Evolutionary conservation across 2,888 invertebrate genomes (phyloP).

Genomic region (Cetonia aurata): DNA sequence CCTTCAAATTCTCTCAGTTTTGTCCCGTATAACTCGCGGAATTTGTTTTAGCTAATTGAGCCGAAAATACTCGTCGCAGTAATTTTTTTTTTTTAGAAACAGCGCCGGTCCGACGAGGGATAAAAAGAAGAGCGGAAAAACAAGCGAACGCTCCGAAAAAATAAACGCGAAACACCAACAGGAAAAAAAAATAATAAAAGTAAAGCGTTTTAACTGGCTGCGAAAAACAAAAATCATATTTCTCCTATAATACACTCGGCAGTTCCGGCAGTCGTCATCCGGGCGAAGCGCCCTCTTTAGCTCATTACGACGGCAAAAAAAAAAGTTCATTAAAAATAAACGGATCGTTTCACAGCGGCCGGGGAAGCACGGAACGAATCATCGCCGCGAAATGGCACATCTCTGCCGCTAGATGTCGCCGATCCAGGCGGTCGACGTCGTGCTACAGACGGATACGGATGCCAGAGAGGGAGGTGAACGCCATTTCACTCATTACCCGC

Average conservation of each 20-base stretch:
- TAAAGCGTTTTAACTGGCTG: slow-evolving; percentile 9
- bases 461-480: not conserved
- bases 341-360: slow-evolving; percentile 7
- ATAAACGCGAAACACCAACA: no score
- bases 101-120: not conserved
- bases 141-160: no score
- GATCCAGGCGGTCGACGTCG: not conserved
- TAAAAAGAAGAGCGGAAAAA: not conserved
- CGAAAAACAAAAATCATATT: slow-evolving; percentile 14
- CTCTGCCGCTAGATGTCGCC: not conserved
- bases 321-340: slow-evolving; percentile 23
- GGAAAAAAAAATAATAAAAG: not conserved
- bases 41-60: slow-evolving; percentile 18
- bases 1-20: no score
- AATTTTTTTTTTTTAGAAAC: slow-evolving; percentile 13
- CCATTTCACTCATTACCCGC: slow-evolving; percentile 14
- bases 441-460: not conserved
- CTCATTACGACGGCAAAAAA: slow-evolving; percentile 12
- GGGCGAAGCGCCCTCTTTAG: slow-evolving; percentile 7
- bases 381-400: not conserved
- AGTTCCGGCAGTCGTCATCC: slow-evolving; percentile 12
- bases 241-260: slow-evolving; percentile 12
- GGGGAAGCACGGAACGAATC: not conserved
- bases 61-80: slow-evolving; percentile 11
- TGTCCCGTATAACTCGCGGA: not conserved